Base-by-base conservation (phyloP, 2,888 invertebrate genomes). In the Patella pellucida region DNA sequence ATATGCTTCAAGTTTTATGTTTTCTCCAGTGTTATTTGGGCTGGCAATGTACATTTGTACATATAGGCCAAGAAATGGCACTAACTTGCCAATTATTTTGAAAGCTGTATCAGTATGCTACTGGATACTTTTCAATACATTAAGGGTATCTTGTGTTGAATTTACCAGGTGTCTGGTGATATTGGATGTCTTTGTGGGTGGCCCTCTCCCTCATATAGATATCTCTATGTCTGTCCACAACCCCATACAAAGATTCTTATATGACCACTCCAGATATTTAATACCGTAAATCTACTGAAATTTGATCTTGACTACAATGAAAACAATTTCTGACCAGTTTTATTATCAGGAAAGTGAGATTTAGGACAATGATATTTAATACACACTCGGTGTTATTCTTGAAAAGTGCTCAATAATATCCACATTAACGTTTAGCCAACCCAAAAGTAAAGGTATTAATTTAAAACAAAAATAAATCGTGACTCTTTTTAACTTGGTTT, bases 251-350 rank as follows among this genome's bases (percentile, higher is more conserved):
- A 23, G 19, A 12, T 23, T 62, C 62, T 62, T 62, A 62, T 62
- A 62, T 62, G 62, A 23, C 62, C 19, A 62, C 62, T 62, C 62
- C 41, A 23, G 62, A 62, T 62, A 62, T 62, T 15, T 14, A 62
- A 19, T 19, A 62, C 41, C 41, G 41, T 41, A 41, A 41, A 41
- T 41, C 41, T 41, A 41, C 41, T 41, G 41, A 41, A 41, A 19
- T 52, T 52, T 52, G 23, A 51, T 54, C 52, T 71, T 71, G 19
- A 15, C 23, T 15, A 52, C 19, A 75, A 50, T 52, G n/a, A 1
- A 15, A 69, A 54, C n/a, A 51, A 19, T 27, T 56, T 82, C 85
- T 83, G 77, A 84, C 85, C 41, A 41, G 41, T 41, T 41, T 41
- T 41, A 41, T 41, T 41, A 41, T 41, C 41, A 41, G 41, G 41